Percentiles rank a stretch among this genome's conserved stretches.
phyloP scores from a whole-genome alignment of 2,888 invertebrate species.

The Heliconius erato region DNA sequence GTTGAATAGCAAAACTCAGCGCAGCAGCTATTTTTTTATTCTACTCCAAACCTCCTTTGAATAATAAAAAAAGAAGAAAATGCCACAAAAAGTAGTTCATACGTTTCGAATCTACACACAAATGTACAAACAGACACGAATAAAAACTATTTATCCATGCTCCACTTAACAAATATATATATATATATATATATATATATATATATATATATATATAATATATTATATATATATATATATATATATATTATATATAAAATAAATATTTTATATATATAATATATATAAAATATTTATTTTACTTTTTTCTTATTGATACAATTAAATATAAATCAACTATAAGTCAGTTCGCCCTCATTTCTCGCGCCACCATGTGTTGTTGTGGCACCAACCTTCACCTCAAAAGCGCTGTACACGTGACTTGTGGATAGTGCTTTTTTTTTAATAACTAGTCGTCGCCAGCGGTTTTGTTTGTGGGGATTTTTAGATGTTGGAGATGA shows the following conservation, averaged over 20 bases:
- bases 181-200: neutral
- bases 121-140: neutral
- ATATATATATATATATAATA: neutral
- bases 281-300: neutral
- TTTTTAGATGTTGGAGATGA: no score
- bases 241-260: neutral
- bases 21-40: no score
- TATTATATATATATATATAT: neutral
- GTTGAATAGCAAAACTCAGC: no score
- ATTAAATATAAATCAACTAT: neutral
- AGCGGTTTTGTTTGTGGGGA: no score
- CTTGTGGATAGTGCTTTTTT: neutral
- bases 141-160: no score
- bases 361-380: neutral
- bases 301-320: neutral
- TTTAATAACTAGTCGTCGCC: no score
- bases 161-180: neutral
- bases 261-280: neutral
- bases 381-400: constrained; percentile 10
- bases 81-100: no score
- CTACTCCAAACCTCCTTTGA: no score
- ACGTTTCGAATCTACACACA: no score
- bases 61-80: no score
- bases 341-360: neutral
- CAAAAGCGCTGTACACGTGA: neutral